Evolutionary conservation across 2,113 vertebrate genomes (phyloP), one percentile per base, ranked within the genome.

Genomic region (Bostrychus sinensis): DNA sequence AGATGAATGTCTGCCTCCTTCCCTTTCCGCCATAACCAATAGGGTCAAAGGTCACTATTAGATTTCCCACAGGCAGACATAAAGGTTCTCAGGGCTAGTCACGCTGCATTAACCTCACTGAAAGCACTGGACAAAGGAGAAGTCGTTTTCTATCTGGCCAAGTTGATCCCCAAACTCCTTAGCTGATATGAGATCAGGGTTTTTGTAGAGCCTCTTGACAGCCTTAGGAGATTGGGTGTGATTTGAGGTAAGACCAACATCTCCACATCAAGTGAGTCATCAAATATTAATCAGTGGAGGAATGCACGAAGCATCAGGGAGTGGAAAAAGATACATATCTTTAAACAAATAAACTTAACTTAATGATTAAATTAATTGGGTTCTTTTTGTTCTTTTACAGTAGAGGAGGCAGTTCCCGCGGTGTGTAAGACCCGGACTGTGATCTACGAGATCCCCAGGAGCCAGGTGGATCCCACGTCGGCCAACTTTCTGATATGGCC

Each of bases 401-500:
- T 87, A 0, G 97, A 99, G 88, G 97, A 99, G 82, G 97, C 97
- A 34, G 93, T 96, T 80, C 96, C 95, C 0, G 97, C 97, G 0
- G 91, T 92, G 83, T 98, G 97, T 75, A 98, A 98, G 92, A 97
- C 96, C 2, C 93, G 96, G 72, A 98, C 96, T 13, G 97, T 98
- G 88, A 97, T 98, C 82, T 99, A 98, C 0, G 97, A 99, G 93
- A 99, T 98, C 83, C 96, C 97, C 78, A 94, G 97, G 86, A 97
- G 96, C 86, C 96, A 98, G 92, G 96, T 99, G 46, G 97, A 99
- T 87, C 95, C 97, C 81, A 98, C 97, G 1, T 96, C 97, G 1
- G 96, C 96, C 83, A 99, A 98, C 89, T 99, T 99, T 87, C 92
- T 99, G 90, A 95, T 99, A 87, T 99, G 97, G 97, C 97, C 97